Evolutionary conservation across 2,888 invertebrate genomes (phyloP), one percentile per base, ranked within the genome.

Genomic region (Sesia bembeciformis): DNA sequence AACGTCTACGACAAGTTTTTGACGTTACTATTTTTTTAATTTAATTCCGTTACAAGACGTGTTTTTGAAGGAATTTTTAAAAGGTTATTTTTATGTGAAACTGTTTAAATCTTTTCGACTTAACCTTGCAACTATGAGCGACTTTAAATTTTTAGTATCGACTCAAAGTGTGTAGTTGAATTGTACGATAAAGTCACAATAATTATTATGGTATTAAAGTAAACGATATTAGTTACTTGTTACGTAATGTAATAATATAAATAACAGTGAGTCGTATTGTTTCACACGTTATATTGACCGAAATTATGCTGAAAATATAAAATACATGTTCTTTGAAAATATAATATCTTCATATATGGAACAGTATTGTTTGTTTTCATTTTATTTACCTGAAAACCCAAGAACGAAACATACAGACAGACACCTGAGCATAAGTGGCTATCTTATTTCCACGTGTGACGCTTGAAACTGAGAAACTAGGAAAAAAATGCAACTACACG

Each of bases 301-400:
- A 81, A 76, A 80, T 78, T 85, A 84, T 76, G 86, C 84, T 83
- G 84, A 82, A 67, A 74, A 77, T 78, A 76, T 77, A 81, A 80
- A 80, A 76, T 84, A 88, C 78, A 85, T 87, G 89, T 88, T 88
- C 88, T 87, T 86, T 86, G 81, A 84, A 85, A 87, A 88, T 89
- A 89, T 88, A 87, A 84, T 89, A 86, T 83, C 89, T 89, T 88
- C 85, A 87, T 88, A 86, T 86, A 86, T 68, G 58, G 60, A 70
- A 74, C 62, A 61, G 58, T 62, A 57, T 56, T 52, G 53, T 60
- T 63, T 63, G 66, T 68, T 68, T 65, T 50, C 6, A 39, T 46
- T 46, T 46, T 46, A 46, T 4, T 46, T 46, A n/a, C 46, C 23
- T 23, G 23, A 23, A 23, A 23, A 23, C 23, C 23, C 23, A 23